phyloP scores from a whole-genome alignment of 2,888 invertebrate genomes.

The Eubasilissa splendida region DNA sequence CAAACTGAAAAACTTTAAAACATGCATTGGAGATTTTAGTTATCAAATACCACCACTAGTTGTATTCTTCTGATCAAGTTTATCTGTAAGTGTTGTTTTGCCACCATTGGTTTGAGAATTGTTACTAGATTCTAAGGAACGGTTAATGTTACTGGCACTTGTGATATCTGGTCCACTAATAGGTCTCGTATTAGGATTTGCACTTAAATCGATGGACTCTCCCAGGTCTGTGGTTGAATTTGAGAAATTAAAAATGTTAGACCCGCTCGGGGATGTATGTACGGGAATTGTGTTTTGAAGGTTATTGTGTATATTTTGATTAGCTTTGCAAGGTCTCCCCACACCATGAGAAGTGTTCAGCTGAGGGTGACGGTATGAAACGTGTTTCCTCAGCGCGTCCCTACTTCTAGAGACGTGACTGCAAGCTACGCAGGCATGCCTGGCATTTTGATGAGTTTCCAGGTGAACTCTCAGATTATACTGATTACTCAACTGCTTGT shows the following conservation, averaged over 20 bases:
- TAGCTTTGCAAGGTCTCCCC: slow-evolving; percentile 56
- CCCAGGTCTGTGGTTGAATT: slow-evolving; percentile 32
- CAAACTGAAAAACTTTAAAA: slow-evolving; percentile 30
- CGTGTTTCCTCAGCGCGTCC: slow-evolving; percentile 90
- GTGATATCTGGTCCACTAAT: slow-evolving; percentile 23
- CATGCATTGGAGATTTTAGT: slow-evolving; percentile 14
- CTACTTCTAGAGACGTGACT: slow-evolving; percentile 90
- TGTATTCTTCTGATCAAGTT: slow-evolving; percentile 4
- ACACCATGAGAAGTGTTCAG: slow-evolving; percentile 56
- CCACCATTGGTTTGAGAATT: slow-evolving; percentile 23
- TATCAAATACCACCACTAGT: background rate
- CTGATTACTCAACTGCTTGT: slow-evolving; percentile 91
- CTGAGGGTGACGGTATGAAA: slow-evolving; percentile 86
- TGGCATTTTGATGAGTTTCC: slow-evolving; percentile 91
- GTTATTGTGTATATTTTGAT: slow-evolving; percentile 41
- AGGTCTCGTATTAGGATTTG: slow-evolving; percentile 38
- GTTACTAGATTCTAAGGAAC: slow-evolving; percentile 26
- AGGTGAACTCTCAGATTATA: slow-evolving; percentile 92
- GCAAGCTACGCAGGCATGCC: slow-evolving; percentile 90
- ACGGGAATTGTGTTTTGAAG: slow-evolving; percentile 45
- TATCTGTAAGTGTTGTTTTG: slow-evolving; percentile 13
- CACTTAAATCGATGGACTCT: slow-evolving; percentile 47
- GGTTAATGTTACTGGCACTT: background rate
- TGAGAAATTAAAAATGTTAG: slow-evolving; percentile 53
- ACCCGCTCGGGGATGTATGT: slow-evolving; percentile 49